These are phyloP conservation scores for Echiichthys vipera DNA, from an alignment of 2,797 vertebrate genomes.

Conservation along the genomic window DNA sequence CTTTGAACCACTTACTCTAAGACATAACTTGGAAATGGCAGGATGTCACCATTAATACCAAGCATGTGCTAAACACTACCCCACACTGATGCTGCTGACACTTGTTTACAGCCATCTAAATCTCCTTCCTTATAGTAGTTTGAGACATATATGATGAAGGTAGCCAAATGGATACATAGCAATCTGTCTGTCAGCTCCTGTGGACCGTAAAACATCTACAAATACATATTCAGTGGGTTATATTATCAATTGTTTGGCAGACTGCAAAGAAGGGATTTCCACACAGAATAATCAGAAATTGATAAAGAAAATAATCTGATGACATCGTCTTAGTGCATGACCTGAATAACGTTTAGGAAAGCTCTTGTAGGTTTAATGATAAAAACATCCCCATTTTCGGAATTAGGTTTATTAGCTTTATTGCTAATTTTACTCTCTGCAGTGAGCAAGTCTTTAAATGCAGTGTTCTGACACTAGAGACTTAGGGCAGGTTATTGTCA, in stretches of 20 bases:
- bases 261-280: neutral
- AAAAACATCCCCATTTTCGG: neutral
- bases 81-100: conserved; percentile 2
- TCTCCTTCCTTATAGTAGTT: neutral
- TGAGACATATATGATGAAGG: conserved; percentile 19
- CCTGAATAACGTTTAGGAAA: neutral
- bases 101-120: conserved; percentile 15
- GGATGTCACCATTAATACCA: conserved; percentile 25
- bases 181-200: conserved; percentile 3
- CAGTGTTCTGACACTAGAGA: neutral
- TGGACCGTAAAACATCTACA: neutral
- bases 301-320: neutral
- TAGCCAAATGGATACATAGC: neutral
- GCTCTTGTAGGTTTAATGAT: neutral
- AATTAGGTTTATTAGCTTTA: neutral
- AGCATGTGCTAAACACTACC: conserved; percentile 13
- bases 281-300: neutral
- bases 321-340: neutral
- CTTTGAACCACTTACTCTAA: neutral
- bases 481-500: neutral
- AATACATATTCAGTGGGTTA: neutral
- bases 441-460: neutral
- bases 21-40: conserved; percentile 24
- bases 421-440: neutral
- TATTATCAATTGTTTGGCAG: neutral